phyloP scores from a whole-genome alignment of 37 sponge, comb jelly and placozoan species.

The Eunapius fragilis region DNA sequence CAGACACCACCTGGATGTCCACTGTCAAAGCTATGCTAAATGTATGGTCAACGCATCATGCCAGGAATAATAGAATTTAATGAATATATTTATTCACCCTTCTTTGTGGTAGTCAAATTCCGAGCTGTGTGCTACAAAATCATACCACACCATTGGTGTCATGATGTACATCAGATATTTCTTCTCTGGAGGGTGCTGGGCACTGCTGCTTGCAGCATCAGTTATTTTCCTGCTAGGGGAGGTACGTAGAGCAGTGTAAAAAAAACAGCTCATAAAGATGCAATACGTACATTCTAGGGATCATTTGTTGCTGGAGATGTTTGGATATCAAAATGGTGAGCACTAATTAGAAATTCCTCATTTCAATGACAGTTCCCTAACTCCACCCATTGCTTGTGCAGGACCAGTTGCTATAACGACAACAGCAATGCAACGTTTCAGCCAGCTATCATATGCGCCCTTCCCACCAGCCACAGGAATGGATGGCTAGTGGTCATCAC shows the following conservation, averaged over 20 bases:
- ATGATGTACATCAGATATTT: conserved; percentile 42
- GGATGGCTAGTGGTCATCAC: conserved; percentile 4
- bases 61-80: too few relatives aligned
- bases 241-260: conserved; percentile 11
- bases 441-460: neutral
- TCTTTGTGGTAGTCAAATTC: neutral
- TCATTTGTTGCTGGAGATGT: conserved; percentile 28
- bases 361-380: too few relatives aligned
- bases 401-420: neutral
- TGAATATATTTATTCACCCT: neutral
- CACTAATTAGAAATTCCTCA: neutral
- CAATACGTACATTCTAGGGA: neutral
- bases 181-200: conserved; percentile 3
- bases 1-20: neutral
- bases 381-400: neutral
- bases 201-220: neutral
- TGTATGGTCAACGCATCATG: neutral
- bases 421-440: neutral
- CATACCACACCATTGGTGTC: neutral
- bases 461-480: conserved; percentile 11
- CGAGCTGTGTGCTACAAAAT: neutral
- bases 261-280: neutral
- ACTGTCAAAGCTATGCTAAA: neutral
- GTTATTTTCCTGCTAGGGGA: conserved; percentile 27
- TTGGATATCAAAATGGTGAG: conserved; percentile 66